Evolutionary conservation across 2,888 invertebrate species (phyloP), one percentile per base, ranked within the genome.

Genomic region (Drepana falcataria): DNA sequence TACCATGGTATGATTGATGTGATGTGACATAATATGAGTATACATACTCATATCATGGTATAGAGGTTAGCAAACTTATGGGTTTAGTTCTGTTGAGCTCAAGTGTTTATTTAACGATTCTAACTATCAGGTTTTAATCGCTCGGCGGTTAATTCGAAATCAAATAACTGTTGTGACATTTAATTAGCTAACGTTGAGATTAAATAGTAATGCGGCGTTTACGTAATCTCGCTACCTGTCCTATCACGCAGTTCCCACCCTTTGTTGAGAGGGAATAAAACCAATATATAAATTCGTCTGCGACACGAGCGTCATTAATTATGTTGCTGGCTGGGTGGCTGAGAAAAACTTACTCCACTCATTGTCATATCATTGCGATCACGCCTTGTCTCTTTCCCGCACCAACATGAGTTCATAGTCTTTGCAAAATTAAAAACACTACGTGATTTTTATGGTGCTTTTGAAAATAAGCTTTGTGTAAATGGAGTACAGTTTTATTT

Each of bases 281-380:
- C 83, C 87, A 88, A 88, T 89, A 89, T 90, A 88, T 88, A 89
- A 90, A 90, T 90, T 86, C 88, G 88, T 90, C 86, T 82, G 80
- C 83, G 76, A 87, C 88, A 86, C 87, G 86, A 85, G 79, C 81
- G 76, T 83, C 91, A 91, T 91, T 91, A 91, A 91, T 91, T 91
- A 91, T 91, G 91, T 91, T 91, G 91, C 91, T 88, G 89, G 85
- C 85, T 91, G 90, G 90, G 91, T 91, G 91, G 91, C 88, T 91
- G 85, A 86, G 90, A 90, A 89, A 90, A 89, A 85, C 87, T 87
- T 86, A 87, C 89, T 90, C 85, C 86, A 87, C 90, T 90, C 90
- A 91, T 90, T 90, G 80, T 77, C 81, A 83, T 91, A 91, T 90
- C 90, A 76, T 79, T 83, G 73, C 84, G 78, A 90, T 91, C 91